Evolutionary conservation across 2,113 vertebrate genomes (phyloP).

Genomic region (Symphodus melops): DNA sequence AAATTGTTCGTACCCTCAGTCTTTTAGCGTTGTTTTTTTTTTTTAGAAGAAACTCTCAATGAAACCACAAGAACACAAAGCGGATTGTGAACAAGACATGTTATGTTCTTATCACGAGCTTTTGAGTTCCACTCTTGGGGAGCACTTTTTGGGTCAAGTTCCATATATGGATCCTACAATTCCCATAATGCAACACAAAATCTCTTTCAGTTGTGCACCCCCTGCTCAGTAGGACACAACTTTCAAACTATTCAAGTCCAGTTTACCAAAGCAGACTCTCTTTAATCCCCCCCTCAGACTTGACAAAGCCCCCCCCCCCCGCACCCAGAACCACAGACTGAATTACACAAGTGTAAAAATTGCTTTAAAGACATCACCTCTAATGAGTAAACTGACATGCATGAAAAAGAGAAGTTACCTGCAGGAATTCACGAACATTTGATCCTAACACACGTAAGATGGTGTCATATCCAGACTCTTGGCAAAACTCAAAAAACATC

Average conservation of each 20-base stretch:
- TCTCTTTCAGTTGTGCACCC: background rate
- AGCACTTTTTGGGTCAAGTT: too few species aligned
- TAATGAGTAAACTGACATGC: background rate
- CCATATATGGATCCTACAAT: background rate
- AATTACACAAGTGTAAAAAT: background rate
- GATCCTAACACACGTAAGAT: slow-evolving; percentile 96
- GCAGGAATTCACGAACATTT: slow-evolving; percentile 97
- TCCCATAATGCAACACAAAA: slow-evolving; percentile 6
- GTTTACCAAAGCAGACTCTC: background rate
- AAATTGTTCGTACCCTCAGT: too few species aligned
- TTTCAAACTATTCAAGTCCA: background rate
- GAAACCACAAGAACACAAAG: too few species aligned
- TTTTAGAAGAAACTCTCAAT: too few species aligned
- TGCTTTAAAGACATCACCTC: background rate
- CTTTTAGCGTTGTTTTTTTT: too few species aligned
- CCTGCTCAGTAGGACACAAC: background rate
- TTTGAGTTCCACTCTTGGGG: too few species aligned
- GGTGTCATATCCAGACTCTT: slow-evolving; percentile 98
- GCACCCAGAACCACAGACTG: background rate
- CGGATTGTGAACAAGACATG: too few species aligned
- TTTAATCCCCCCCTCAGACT: too few species aligned
- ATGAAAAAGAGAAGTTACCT: slow-evolving; percentile 82
- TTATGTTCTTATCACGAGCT: too few species aligned
- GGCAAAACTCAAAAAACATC: slow-evolving; percentile 99
- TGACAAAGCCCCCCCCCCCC: too few species aligned